Conservation (phyloP, 2,888 invertebrate genomes). For the Epistrophe eligans region DNA sequence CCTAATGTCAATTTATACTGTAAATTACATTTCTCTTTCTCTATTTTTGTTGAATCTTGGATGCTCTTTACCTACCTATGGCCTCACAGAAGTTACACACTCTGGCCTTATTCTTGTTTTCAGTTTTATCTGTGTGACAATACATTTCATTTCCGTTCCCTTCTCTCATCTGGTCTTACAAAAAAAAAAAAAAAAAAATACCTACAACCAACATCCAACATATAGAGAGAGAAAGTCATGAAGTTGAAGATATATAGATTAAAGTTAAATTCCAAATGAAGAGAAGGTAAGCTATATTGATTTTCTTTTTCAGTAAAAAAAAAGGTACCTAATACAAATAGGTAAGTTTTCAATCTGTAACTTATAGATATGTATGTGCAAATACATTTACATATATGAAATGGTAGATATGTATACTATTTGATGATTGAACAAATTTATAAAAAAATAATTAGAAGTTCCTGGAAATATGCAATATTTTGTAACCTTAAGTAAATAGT, state of each 20-base stretch:
- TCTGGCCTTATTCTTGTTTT: conserved; percentile 44
- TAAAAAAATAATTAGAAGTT: not conserved
- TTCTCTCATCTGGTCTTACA: not conserved
- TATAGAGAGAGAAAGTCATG: conserved; percentile 50
- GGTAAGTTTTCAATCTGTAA: not conserved
- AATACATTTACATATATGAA: not conserved
- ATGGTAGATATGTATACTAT: too few relatives aligned
- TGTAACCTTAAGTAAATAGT: not conserved
- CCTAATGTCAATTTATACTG: conserved; percentile 71
- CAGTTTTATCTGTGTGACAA: conserved; percentile 70
- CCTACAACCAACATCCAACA: not conserved
- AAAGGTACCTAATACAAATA: not conserved
- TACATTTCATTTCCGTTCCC: conserved; percentile 39
- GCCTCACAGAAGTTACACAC: not conserved
- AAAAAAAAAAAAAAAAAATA: not conserved
- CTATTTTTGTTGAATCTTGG: not conserved
- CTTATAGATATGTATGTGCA: too few relatives aligned
- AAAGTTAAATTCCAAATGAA: conserved; percentile 41
- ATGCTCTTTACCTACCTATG: not conserved
- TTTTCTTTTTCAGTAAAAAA: conserved; percentile 19
- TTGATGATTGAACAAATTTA: not conserved
- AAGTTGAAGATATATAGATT: conserved; percentile 35
- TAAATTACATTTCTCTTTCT: conserved; percentile 69
- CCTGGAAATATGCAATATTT: conserved; percentile 5
- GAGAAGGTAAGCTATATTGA: conserved; percentile 47